Evolutionary conservation across 1,140 invertebrate species (phyloP).

Genomic region (Radopholus similis): DNA sequence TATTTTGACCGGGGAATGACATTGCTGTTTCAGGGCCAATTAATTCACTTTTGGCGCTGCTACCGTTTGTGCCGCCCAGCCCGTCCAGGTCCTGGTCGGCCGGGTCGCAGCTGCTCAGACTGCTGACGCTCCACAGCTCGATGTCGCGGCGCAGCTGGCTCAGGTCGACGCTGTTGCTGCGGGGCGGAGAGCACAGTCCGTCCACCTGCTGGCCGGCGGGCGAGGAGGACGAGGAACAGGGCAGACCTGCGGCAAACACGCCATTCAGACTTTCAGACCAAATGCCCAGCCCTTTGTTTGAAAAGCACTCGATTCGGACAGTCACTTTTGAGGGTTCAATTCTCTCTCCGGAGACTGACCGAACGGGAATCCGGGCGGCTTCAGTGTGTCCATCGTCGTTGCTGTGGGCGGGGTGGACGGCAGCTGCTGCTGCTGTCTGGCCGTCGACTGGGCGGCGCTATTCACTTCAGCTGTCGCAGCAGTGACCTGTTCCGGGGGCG

Average conservation of each 20-base stretch:
- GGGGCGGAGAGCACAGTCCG: conserved; percentile 39
- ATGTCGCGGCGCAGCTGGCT: conserved; percentile 57
- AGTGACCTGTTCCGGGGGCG: no score
- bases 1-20: conserved; percentile 19
- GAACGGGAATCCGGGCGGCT: conserved; percentile 37
- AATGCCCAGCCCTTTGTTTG: no score
- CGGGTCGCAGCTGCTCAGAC: conserved; percentile 40
- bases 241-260: no score
- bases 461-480: no score
- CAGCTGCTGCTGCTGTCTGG: no score
- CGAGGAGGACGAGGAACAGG: not conserved
- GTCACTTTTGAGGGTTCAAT: no score
- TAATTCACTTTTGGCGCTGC: conserved; percentile 33
- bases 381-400: conserved; percentile 51
- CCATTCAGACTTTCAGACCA: no score
- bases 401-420: no score
- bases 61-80: conserved; percentile 15
- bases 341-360: no score
- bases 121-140: conserved; percentile 55
- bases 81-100: not conserved
- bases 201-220: not conserved
- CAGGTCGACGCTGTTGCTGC: conserved; percentile 57
- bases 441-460: no score
- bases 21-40: conserved; percentile 41
- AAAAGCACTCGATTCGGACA: no score